These are phyloP conservation scores for Emmelina monodactyla DNA, from an alignment of 2,888 invertebrate species.

Conservation along the genomic window DNA sequence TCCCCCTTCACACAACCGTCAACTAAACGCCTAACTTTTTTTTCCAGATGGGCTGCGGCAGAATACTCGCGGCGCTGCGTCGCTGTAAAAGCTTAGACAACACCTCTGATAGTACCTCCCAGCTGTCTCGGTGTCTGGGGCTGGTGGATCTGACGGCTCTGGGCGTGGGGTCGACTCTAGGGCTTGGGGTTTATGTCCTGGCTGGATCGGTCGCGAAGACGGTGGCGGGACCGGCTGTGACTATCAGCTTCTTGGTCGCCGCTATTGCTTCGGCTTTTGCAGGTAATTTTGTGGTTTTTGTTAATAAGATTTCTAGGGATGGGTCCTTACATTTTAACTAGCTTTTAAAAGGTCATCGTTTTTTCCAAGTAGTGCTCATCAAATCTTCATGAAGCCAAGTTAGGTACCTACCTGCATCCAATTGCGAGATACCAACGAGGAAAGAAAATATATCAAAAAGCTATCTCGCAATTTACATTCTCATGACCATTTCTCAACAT, in stretches of 20 bases:
- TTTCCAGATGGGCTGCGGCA: conserved; percentile 42
- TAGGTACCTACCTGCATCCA: too few relatives aligned
- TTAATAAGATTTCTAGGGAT: not conserved
- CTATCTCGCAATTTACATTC: too few relatives aligned
- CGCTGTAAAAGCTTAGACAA: conserved; percentile 58
- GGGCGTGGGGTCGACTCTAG: conserved; percentile 88
- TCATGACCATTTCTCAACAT: too few relatives aligned
- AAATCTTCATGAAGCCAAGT: too few relatives aligned
- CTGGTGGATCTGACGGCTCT: conserved; percentile 86
- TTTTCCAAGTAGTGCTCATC: too few relatives aligned
- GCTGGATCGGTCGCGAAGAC: conserved; percentile 88
- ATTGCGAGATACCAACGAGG: too few relatives aligned
- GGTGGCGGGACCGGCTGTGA: conserved; percentile 90
- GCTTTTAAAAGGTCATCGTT: too few relatives aligned
- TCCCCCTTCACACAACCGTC: not conserved
- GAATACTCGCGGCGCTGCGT: conserved; percentile 35
- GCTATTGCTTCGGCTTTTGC: conserved; percentile 93
- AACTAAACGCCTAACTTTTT: conserved; percentile 1
- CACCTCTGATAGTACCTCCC: conserved; percentile 36
- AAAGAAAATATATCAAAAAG: too few relatives aligned
- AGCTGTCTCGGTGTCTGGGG: conserved; percentile 73
- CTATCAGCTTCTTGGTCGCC: conserved; percentile 89
- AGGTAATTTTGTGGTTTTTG: conserved; percentile 59
- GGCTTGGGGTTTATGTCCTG: conserved; percentile 93
- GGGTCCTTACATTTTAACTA: too few relatives aligned